These are phyloP conservation scores for Meta bourneti DNA, from an alignment of 2,888 invertebrate genomes.

Conservation along the genomic window DNA sequence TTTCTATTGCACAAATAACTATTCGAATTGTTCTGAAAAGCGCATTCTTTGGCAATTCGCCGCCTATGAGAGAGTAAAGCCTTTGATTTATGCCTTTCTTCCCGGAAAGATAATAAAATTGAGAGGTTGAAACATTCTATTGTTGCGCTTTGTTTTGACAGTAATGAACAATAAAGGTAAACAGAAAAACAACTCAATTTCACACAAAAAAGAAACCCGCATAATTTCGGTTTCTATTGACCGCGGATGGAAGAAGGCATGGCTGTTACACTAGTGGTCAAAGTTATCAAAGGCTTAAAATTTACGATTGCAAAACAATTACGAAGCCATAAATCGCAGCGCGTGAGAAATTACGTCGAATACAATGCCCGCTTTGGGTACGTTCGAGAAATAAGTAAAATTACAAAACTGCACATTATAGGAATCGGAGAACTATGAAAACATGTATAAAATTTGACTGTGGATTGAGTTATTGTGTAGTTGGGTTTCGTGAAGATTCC, in stretches of 20 bases:
- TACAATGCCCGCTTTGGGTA: slow-evolving; percentile 45
- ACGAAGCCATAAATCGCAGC: background rate
- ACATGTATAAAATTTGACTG: too few relatives aligned
- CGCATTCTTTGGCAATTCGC: background rate
- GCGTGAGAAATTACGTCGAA: slow-evolving; percentile 32
- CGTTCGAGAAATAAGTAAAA: background rate
- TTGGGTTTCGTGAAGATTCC: too few relatives aligned
- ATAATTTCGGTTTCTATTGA: background rate
- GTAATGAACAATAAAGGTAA: slow-evolving; percentile 14
- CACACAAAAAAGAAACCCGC: slow-evolving; percentile 18
- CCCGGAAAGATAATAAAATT: background rate
- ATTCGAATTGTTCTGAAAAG: background rate
- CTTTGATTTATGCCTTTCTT: slow-evolving; percentile 30
- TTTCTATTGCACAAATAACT: background rate
- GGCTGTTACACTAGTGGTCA: background rate
- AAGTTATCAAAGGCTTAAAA: slow-evolving; percentile 37
- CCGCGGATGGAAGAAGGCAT: background rate
- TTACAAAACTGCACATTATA: slow-evolving; percentile 47
- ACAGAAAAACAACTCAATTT: slow-evolving; percentile 21
- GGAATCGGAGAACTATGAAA: too few relatives aligned
- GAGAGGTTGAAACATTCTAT: slow-evolving; percentile 7
- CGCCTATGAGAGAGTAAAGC: background rate
- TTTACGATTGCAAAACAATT: slow-evolving; percentile 58
- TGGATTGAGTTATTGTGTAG: too few relatives aligned
- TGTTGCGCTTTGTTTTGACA: slow-evolving; percentile 29